Evolutionary conservation across 2,888 invertebrate genomes (phyloP).

Genomic region (Alviniconcha strummeri): DNA sequence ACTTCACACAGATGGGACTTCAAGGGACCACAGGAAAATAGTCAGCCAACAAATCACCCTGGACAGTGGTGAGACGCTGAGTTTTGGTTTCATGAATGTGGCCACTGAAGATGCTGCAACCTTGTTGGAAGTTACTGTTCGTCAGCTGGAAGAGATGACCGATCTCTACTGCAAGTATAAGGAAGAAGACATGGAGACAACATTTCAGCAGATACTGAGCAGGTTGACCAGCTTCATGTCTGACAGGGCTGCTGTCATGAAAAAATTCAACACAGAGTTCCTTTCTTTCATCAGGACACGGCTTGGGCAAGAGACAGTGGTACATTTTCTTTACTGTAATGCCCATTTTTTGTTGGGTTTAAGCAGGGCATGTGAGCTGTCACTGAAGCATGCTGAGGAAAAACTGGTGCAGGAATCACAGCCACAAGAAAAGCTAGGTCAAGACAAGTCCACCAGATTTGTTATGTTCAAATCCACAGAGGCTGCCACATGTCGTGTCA

Average conservation of each 20-base stretch:
- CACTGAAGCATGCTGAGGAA: no score
- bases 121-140: conserved; percentile 8
- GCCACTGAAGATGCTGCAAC: conserved; percentile 23
- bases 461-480: neutral
- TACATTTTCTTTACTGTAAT: conserved; percentile 14
- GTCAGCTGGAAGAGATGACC: conserved; percentile 1
- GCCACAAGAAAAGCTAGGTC: neutral
- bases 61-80: conserved; percentile 17
- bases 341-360: conserved; percentile 2
- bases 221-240: neutral
- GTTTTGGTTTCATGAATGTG: conserved; percentile 21
- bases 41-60: conserved; percentile 27
- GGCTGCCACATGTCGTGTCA: conserved; percentile 14
- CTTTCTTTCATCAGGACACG: neutral
- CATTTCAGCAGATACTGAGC: neutral
- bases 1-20: conserved; percentile 20
- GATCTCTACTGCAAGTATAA: conserved; percentile 5
- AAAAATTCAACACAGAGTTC: conserved; percentile 9
- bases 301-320: neutral
- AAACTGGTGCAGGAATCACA: neutral
- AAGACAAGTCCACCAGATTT: neutral
- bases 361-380: neutral
- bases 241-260: conserved; percentile 30
- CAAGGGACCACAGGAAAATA: neutral
- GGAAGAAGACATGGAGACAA: neutral